phyloP scores from a whole-genome alignment of 2,113 vertebrate genomes.

The Menura novaehollandiae region DNA sequence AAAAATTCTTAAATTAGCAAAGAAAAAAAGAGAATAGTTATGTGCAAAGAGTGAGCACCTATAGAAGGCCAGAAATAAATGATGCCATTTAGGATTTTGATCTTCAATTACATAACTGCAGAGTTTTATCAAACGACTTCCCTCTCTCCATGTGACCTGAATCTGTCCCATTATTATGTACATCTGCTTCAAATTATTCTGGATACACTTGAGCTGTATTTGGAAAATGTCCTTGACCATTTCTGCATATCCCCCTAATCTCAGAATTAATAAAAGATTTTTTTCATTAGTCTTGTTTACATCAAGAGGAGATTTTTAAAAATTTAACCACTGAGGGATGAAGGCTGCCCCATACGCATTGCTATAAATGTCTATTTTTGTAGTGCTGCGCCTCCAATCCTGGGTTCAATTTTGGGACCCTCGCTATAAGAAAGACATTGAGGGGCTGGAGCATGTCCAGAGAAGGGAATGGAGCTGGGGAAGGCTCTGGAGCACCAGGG shows the following conservation, averaged over 20 bases:
- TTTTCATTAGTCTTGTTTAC: neutral
- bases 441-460: neutral
- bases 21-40: neutral
- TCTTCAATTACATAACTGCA: neutral
- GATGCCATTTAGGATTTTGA: neutral
- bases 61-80: neutral
- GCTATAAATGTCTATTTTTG: neutral
- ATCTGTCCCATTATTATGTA: neutral
- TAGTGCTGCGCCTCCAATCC: neutral
- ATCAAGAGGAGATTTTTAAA: neutral
- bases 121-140: neutral
- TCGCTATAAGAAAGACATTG: neutral
- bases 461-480: neutral
- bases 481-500: neutral
- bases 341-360: rapidly evolving
- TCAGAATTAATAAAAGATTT: neutral
- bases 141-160: neutral
- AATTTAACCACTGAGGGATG: neutral
- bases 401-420: neutral
- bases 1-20: neutral
- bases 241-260: neutral
- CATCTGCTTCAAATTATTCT: constrained; percentile 23
- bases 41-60: neutral
- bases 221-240: neutral
- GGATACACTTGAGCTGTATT: neutral